Base-by-base conservation (phyloP, 1,140 invertebrate genomes). In the Bombus consobrinus region DNA sequence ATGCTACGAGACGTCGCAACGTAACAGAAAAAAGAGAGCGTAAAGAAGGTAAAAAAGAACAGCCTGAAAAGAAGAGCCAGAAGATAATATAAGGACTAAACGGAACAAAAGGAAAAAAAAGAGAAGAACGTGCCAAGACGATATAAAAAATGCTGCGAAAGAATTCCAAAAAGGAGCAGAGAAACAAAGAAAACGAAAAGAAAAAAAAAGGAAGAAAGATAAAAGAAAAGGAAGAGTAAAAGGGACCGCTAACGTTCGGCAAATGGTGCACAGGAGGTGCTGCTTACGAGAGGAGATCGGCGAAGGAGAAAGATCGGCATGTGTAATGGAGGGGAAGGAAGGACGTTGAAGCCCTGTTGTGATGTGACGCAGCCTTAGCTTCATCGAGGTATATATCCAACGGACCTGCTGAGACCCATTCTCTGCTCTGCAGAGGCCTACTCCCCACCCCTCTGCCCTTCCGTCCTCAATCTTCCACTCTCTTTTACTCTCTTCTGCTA, bases 291-390 rank as follows among this genome's bases (percentile, higher is more conserved):
- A 43, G n/a, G 32, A 62, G 81, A 43, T 37, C 68, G 53, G 34
- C 43, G 64, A 87, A 89, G 79, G 87, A 72, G 66, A 82, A 86
- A 84, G 73, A 89, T 81, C 82, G 86, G 83, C 76, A 78, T 79
- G 82, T 62, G 79, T 72, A 80, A 77, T 75, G 77, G 86, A 83
- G 83, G 88, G 85, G 85, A 88, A 85, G 81, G 88, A 90, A 86
- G 89, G 91, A 90, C 88, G 87, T 91, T 87, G 92, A 81, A 66
- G 80, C 76, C 83, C 87, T 91, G 89, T 91, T 88, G 90, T 90
- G 85, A 91, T 88, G 90, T 90, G 85, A 91, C 87, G 84, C 80
- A 86, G 88, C 85, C 79, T 90, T 81, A 85, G 82, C 81, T 79
- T 88, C 87, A 85, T 86, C 80, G 81, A 83, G 85, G 83, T 87